Percentiles rank a stretch among this genome's conserved stretches.
Conservation (phyloP, 1,140 invertebrate species). For the Galleria mellonella region DNA sequence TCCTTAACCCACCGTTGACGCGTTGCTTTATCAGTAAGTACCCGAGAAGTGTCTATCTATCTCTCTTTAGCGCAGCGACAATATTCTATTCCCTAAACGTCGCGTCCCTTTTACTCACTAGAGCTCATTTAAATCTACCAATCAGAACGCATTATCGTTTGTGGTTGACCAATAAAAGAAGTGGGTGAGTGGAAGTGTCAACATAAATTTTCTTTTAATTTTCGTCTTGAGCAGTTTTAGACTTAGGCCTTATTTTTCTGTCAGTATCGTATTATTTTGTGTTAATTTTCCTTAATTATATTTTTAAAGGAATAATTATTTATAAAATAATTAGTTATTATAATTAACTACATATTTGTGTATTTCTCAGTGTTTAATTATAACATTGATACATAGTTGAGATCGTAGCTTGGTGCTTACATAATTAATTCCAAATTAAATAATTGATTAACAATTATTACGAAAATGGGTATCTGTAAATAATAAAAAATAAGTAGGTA, state of each 20-base stretch:
- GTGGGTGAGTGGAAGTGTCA: constrained; percentile 61
- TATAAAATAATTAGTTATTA: no score
- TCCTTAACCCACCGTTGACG: constrained; percentile 50
- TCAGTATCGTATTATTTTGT: constrained; percentile 6
- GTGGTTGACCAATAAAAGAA: constrained; percentile 63
- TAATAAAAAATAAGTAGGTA: no score
- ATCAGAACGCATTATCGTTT: constrained; percentile 36
- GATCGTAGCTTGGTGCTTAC: no score
- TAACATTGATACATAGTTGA: no score
- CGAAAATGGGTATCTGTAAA: no score
- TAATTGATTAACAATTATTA: no score
- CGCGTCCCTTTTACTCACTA: constrained; percentile 51
- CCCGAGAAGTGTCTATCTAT: constrained; percentile 64
- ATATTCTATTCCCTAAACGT: constrained; percentile 17
- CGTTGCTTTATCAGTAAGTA: constrained; percentile 58
- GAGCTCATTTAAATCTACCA: constrained; percentile 62
- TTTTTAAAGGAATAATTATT: no score
- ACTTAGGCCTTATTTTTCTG: no score
- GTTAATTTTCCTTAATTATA: no score
- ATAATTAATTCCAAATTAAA: no score
- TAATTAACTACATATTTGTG: no score
- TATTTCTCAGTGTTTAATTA: no score
- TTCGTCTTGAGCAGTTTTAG: constrained; percentile 1
- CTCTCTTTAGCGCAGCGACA: constrained; percentile 30
- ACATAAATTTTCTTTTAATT: constrained; percentile 60